phyloP scores from a whole-genome alignment of 2,888 invertebrate species.

The Rotaria socialis region DNA sequence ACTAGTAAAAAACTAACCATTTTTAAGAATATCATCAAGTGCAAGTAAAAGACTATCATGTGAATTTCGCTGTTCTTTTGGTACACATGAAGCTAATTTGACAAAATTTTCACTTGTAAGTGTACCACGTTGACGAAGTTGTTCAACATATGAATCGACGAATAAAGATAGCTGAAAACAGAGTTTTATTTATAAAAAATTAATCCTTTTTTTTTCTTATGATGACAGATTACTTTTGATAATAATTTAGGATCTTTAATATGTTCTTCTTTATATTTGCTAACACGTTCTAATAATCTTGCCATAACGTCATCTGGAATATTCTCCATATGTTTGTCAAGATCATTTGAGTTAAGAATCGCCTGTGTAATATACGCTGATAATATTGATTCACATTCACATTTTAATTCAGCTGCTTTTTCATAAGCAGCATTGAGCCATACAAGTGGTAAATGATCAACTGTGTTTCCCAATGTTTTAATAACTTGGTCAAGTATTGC shows the following conservation, averaged over 20 bases:
- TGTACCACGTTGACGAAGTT: neutral
- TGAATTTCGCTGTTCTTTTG: conserved; percentile 36
- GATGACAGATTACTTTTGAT: neutral
- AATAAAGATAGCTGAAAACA: neutral
- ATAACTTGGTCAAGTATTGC: neutral
- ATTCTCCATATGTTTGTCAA: conserved; percentile 2
- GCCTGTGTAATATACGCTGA: neutral
- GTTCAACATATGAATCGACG: conserved; percentile 9
- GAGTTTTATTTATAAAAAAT: neutral
- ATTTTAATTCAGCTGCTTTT: conserved; percentile 6
- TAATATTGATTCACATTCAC: conserved; percentile 17
- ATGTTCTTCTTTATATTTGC: conserved; percentile 15
- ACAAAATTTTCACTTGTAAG: conserved; percentile 5
- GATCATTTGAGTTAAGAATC: neutral
- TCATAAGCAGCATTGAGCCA: neutral
- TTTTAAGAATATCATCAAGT: conserved; percentile 33
- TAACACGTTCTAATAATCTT: neutral
- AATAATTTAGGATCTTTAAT: conserved; percentile 6
- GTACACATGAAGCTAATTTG: conserved; percentile 31
- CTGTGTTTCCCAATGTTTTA: neutral
- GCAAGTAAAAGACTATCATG: conserved; percentile 27
- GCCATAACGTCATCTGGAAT: conserved; percentile 4
- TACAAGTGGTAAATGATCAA: neutral
- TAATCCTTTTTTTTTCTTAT: neutral
- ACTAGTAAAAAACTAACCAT: neutral